A percentile compares a stretch with the other conserved stretches of the same genome.
Conservation (phyloP, 1,140 invertebrate genomes). For the Heterodera carotae region DNA sequence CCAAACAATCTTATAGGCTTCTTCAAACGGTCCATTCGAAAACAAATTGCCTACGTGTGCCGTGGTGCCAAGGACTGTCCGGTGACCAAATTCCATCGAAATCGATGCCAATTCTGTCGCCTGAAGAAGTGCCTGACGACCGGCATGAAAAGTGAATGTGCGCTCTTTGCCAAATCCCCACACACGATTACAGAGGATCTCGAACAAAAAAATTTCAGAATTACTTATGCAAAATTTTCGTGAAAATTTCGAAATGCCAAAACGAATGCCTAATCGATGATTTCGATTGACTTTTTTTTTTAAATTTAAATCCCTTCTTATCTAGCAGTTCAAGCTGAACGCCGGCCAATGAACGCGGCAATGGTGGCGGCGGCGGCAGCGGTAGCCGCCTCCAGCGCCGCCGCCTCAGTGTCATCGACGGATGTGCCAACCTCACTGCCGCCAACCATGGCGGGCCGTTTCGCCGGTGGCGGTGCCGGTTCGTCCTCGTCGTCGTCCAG, state of each 20-base stretch:
- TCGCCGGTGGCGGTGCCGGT: not conserved
- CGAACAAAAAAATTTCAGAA: no score
- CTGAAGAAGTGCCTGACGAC: slow-evolving; percentile 92
- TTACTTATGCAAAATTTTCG: not conserved
- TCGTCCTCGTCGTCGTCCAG: slow-evolving; percentile 4
- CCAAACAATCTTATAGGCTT: slow-evolving; percentile 41
- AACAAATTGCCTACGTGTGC: slow-evolving; percentile 84
- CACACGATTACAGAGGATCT: not conserved
- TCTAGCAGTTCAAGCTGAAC: slow-evolving; percentile 71
- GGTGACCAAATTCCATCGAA: slow-evolving; percentile 90
- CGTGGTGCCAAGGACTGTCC: slow-evolving; percentile 90
- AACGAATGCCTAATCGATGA: slow-evolving; percentile 18
- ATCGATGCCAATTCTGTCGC: slow-evolving; percentile 94
- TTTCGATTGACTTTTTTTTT: slow-evolving; percentile 25
- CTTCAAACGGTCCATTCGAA: slow-evolving; percentile 59
- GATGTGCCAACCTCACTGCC: not conserved
- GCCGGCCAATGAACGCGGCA: slow-evolving; percentile 65
- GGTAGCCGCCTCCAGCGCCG: slow-evolving; percentile 30
- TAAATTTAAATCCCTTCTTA: slow-evolving; percentile 16
- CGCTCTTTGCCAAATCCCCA: slow-evolving; percentile 62
- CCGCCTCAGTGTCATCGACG: slow-evolving; percentile 5
- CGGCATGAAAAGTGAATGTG: slow-evolving; percentile 98
- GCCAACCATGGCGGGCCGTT: not conserved
- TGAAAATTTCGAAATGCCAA: not conserved
- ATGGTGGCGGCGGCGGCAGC: slow-evolving; percentile 54